A percentile compares a stretch with the other conserved stretches of the same genome.
phyloP scores from a whole-genome alignment of 2,888 invertebrate genomes.

The Miltochrista miniata region DNA sequence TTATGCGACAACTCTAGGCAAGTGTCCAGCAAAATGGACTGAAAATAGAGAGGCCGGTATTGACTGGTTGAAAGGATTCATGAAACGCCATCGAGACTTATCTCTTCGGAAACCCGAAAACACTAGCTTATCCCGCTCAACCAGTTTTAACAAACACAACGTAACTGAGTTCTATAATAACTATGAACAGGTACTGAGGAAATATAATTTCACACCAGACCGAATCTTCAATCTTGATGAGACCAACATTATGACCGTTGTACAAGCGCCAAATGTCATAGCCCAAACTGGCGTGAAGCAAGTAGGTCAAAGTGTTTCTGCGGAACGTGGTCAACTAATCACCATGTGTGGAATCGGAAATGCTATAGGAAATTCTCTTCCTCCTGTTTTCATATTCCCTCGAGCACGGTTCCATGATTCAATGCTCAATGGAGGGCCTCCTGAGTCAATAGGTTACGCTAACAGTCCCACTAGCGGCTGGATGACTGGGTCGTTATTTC shows the following conservation, averaged over 20 bases:
- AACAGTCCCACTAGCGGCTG: slow-evolving; percentile 8
- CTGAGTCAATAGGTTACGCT: slow-evolving; percentile 5
- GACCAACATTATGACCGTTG: background rate
- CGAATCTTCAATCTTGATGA: background rate
- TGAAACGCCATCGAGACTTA: slow-evolving; percentile 13
- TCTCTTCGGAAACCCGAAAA: slow-evolving; percentile 39
- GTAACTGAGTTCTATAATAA: slow-evolving; percentile 9
- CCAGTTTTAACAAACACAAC: slow-evolving; percentile 35
- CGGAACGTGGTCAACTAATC: slow-evolving; percentile 50
- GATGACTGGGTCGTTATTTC: slow-evolving; percentile 1
- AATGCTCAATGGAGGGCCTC: slow-evolving; percentile 8
- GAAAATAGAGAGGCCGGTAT: background rate
- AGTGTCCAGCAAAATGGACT: slow-evolving; percentile 7
- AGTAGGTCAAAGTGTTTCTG: slow-evolving; percentile 45
- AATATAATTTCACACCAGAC: background rate
- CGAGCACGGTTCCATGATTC: slow-evolving; percentile 13
- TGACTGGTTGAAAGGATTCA: slow-evolving; percentile 18
- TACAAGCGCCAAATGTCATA: background rate
- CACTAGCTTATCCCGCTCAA: slow-evolving; percentile 39
- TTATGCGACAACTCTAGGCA: slow-evolving; percentile 4
- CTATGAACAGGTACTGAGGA: slow-evolving; percentile 12
- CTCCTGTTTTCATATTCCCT: background rate
- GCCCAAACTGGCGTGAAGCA: slow-evolving; percentile 14
- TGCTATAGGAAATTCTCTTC: slow-evolving; percentile 39
- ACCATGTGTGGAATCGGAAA: slow-evolving; percentile 50